Percentiles rank a stretch among this genome's conserved stretches.
phyloP scores from a whole-genome alignment of 2,888 invertebrate species.

The Uloborus plumipes region DNA sequence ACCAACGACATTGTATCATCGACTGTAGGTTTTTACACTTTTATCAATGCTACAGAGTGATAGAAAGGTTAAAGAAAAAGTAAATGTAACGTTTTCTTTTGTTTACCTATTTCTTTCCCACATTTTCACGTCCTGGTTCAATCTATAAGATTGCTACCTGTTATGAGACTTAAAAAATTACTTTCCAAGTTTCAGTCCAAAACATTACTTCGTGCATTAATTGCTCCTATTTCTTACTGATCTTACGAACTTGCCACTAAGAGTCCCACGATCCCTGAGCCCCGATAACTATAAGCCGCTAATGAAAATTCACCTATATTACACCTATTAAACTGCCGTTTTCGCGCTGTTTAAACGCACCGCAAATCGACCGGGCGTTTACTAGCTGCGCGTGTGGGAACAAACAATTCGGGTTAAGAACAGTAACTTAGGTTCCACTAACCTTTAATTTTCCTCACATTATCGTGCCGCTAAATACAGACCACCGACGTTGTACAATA shows the following conservation, averaged over 20 bases:
- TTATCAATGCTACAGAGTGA: too few relatives aligned
- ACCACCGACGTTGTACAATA: conserved; percentile 49
- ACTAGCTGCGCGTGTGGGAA: conserved; percentile 35
- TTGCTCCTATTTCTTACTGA: not conserved
- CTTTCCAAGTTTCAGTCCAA: too few relatives aligned
- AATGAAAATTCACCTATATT: conserved; percentile 3
- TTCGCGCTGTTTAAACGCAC: conserved; percentile 13
- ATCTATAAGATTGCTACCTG: too few relatives aligned
- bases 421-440: not conserved
- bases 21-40: too few relatives aligned
- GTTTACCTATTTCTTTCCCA: too few relatives aligned
- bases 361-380: conserved; percentile 52
- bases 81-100: too few relatives aligned
- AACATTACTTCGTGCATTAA: too few relatives aligned
- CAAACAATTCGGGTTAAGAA: conserved; percentile 18
- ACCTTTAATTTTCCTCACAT: conserved; percentile 57
- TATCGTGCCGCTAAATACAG: conserved; percentile 62
- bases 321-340: conserved; percentile 7
- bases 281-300: not conserved
- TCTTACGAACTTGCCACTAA: not conserved
- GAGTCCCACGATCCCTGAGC: conserved; percentile 27
- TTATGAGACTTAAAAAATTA: too few relatives aligned
- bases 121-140: too few relatives aligned
- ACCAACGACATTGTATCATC: too few relatives aligned
- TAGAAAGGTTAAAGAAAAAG: too few relatives aligned